Percentiles rank a stretch among this genome's conserved stretches.
Evolutionary conservation across 2,888 invertebrate species (phyloP).

Genomic region (Chalcosyrphus nemorum): DNA sequence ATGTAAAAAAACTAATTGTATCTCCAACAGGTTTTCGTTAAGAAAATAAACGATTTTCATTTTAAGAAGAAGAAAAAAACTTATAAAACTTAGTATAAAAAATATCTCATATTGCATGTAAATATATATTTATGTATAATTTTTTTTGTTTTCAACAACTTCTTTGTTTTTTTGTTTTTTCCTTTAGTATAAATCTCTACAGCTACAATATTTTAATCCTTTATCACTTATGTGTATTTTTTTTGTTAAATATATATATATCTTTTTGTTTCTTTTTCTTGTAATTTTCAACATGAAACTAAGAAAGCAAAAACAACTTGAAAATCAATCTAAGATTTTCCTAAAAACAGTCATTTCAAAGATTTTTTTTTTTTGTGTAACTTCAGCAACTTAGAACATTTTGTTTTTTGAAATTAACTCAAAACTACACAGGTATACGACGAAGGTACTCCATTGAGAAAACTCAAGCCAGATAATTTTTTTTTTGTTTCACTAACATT

Average conservation of each 20-base stretch:
- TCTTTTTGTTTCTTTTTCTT: conserved; percentile 16
- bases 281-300: conserved; percentile 48
- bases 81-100: conserved; percentile 67
- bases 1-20: conserved; percentile 6
- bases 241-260: conserved; percentile 11
- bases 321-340: conserved; percentile 19
- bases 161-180: conserved; percentile 4
- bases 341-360: conserved; percentile 34
- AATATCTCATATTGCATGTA: conserved; percentile 56
- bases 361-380: conserved; percentile 9
- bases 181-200: conserved; percentile 67
- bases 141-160: conserved; percentile 31
- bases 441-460: conserved; percentile 67
- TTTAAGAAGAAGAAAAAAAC: conserved; percentile 12
- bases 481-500: conserved; percentile 24
- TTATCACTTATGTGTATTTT: conserved; percentile 51
- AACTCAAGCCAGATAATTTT: conserved; percentile 68
- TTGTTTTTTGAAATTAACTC: conserved; percentile 19
- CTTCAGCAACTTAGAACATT: conserved; percentile 50
- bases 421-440: conserved; percentile 70
- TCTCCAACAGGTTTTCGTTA: conserved; percentile 9
- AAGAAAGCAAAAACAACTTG: conserved; percentile 39
- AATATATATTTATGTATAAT: conserved; percentile 58
- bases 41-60: conserved; percentile 19
- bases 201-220: conserved; percentile 46